A percentile compares a stretch with the other conserved stretches of the same genome.
phyloP scores from a whole-genome alignment of 2,888 invertebrate genomes.

The Tolmerus cingulatus region DNA sequence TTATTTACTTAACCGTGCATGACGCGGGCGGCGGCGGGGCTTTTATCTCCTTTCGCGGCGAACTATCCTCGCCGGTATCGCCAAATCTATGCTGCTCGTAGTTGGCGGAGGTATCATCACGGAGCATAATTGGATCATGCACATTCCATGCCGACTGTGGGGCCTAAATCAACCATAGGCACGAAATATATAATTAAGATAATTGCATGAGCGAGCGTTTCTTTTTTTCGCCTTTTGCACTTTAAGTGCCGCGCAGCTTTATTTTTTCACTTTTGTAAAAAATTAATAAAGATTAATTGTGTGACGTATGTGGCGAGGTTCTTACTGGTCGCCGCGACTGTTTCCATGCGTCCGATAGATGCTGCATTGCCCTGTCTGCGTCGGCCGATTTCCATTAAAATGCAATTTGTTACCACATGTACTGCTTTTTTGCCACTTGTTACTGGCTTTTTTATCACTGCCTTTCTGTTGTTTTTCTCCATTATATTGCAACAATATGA shows the following conservation, averaged over 20 bases:
- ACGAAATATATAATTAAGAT: conserved; percentile 23
- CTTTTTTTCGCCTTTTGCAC: not conserved
- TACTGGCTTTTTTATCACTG: not conserved
- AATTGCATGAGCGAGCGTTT: conserved; percentile 3
- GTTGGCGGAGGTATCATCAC: not conserved
- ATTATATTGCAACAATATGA: conserved; percentile 32
- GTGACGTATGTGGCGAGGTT: conserved; percentile 17
- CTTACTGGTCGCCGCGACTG: not conserved
- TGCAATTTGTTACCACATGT: conserved; percentile 33
- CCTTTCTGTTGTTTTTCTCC: not conserved
- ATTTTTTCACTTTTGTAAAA: conserved; percentile 6
- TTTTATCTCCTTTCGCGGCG: not conserved
- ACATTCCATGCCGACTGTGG: not conserved
- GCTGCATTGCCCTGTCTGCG: not conserved
- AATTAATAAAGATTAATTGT: conserved; percentile 35
- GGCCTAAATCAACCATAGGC: not conserved
- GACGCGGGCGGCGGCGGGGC: not conserved
- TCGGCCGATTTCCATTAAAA: conserved; percentile 22
- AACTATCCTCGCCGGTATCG: not conserved
- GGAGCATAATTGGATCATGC: conserved; percentile 17
- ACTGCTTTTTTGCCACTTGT: not conserved
- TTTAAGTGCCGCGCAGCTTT: not conserved
- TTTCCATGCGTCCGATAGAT: not conserved
- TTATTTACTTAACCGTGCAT: conserved; percentile 3
- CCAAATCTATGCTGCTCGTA: not conserved